Evolutionary conservation across 2,113 vertebrate species (phyloP), one percentile per base, ranked within the genome.

Genomic region (Plectropomus leopardus): DNA sequence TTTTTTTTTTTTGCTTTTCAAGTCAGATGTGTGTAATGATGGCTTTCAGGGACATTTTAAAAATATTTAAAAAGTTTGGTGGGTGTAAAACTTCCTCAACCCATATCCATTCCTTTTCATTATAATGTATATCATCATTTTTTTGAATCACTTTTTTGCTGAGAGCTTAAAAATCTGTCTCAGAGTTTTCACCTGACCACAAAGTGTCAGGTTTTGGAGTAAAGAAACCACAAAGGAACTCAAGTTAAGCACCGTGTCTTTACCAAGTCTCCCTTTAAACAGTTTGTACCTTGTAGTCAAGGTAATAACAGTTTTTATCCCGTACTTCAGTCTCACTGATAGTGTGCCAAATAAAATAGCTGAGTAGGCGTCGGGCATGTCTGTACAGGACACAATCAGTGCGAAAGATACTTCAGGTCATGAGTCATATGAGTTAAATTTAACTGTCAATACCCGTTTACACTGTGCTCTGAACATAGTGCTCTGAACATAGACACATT

Each of bases 381-480:
- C 16, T 9, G 30, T 4, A 72, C 72, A 75, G 45, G 61, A 11
- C 36, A 8, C 4, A 1, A n/a, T 57, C 30, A 44, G 14, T n/a
- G 24, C 26, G 32, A 5, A 44, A 15, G 36, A 7, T 16, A 9
- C 13, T 1, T 9, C 4, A 24, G 24, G n/a, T 21, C 17, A 16
- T 16, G 24, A 26, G 23, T 61, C 47, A 45, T 45, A 16, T 48
- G n/a, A 34, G n/a, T 15, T 34, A 30, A 3, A 7, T 63, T 17
- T 8, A 57, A 19, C 55, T n/a, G 40, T 69, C 15, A 63, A 42
- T 55, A 26, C 16, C 10, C 54, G 19, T 68, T 80, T 26, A 42
- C 21, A 24, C 36, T 7, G 10, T 10, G 2, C 3, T 54, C 17
- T 72, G 19, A 30, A 57, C 5, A 15, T 1, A 3, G 10, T 10